Base-by-base conservation (phyloP, 2,888 invertebrate species). In the Melitaea athalia region DNA sequence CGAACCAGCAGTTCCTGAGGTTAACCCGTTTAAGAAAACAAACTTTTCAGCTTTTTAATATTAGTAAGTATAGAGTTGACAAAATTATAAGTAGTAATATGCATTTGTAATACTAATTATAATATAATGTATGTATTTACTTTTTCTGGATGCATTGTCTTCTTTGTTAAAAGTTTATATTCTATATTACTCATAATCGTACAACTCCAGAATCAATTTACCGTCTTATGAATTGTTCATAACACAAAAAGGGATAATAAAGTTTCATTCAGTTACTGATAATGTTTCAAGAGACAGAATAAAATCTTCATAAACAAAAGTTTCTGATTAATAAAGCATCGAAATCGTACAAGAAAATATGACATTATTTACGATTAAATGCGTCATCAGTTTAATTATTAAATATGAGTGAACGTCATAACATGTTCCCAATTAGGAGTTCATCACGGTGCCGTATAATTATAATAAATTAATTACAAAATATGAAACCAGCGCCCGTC, bases 391-490 rank as follows among this genome's bases (percentile, higher is more conserved):
- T 82, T 84, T 80, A 79, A 81, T 85, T 78, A 81, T 79, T 82
- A 78, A 78, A 81, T 75, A 79, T 76, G 76, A 78, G 78, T 75
- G 81, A 78, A 75, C 79, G 78, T 81, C 83, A 85, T 84, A 83
- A 79, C 84, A 78, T 74, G 77, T 73, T 75, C 76, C 83, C 76
- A 85, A 87, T 89, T 84, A 87, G 79, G 80, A 79, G 74, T 74
- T 67, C 61, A 63, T 64, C 63, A 61, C 67, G 61, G 55, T 69
- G 31, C 59, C 81, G 81, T 68, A 64, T 59, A 47, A 84, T 84
- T 81, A 83, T 81, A 85, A 85, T 87, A 85, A 83, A 87, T 88
- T 85, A 86, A 85, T 86, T 81, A 83, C 76, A 77, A 84, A 71
- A 59, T 70, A 70, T 70, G 43, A 66, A 63, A 62, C 57, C 24